Conservation (phyloP, 1,140 invertebrate genomes). For the Drosophila orosa region DNA sequence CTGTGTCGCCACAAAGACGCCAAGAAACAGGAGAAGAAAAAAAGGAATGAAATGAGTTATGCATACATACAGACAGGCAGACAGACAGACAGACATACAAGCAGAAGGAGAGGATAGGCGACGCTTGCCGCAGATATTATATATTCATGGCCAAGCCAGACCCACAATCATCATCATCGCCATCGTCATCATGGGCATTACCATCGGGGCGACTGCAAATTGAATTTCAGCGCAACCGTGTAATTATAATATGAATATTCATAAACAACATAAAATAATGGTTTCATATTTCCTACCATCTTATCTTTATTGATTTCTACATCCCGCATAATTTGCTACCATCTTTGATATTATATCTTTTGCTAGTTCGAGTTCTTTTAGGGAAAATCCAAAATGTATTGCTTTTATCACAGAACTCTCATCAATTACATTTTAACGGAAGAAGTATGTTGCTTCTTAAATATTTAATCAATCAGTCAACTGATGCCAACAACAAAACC, state of each 20-base stretch:
- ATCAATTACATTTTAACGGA: background rate
- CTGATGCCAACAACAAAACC: conserved; percentile 5
- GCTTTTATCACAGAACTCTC: background rate
- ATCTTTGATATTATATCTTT: background rate
- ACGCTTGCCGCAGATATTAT: conserved; percentile 21
- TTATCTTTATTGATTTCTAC: background rate
- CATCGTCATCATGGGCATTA: conserved; percentile 3
- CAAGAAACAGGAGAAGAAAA: background rate
- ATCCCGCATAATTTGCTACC: background rate
- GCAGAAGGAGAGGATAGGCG: conserved; percentile 4
- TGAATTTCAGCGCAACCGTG: conserved; percentile 18
- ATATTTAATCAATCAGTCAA: background rate
- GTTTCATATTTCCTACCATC: background rate
- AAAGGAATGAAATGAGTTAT: conserved; percentile 20
- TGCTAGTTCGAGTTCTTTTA: background rate
- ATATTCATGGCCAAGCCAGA: conserved; percentile 24
- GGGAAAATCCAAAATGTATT: background rate
- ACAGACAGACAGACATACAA: background rate
- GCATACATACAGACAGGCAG: conserved; percentile 2
- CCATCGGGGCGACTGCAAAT: conserved; percentile 12
- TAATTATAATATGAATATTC: conserved; percentile 26
- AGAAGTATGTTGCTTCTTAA: background rate
- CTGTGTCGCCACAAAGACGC: conserved; percentile 15
- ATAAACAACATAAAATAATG: conserved; percentile 1
- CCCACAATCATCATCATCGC: conserved; percentile 8